These are phyloP conservation scores for Chrysoperla carnea DNA, from an alignment of 1,140 invertebrate species.

Conservation along the genomic window DNA sequence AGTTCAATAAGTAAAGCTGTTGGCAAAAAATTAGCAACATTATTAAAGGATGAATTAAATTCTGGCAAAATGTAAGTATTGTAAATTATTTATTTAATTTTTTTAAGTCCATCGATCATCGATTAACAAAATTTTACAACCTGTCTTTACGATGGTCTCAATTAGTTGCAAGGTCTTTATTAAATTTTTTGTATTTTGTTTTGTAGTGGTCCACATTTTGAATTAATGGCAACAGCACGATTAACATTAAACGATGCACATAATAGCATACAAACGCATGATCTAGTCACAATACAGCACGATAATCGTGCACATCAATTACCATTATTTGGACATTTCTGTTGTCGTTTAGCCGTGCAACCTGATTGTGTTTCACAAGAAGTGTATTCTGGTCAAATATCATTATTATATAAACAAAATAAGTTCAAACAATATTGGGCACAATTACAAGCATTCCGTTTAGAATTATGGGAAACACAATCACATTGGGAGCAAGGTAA, in stretches of 20 bases:
- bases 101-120: conserved; percentile 1
- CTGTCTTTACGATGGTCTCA: background rate
- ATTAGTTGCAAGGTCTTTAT: no score
- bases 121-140: background rate
- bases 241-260: conserved; percentile 39
- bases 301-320: conserved; percentile 34
- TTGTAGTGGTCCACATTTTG: conserved; percentile 49
- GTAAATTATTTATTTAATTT: conserved; percentile 1
- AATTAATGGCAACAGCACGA: conserved; percentile 43
- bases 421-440: conserved; percentile 16
- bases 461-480: conserved; percentile 24
- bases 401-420: conserved; percentile 15
- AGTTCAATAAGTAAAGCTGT: conserved; percentile 49
- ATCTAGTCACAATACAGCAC: conserved; percentile 19
- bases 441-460: conserved; percentile 17
- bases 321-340: conserved; percentile 56
- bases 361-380: conserved; percentile 41
- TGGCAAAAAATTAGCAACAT: conserved; percentile 39
- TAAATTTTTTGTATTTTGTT: conserved; percentile 7
- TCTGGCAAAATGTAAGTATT: conserved; percentile 26
- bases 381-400: conserved; percentile 31
- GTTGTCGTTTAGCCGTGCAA: conserved; percentile 48
- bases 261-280: conserved; percentile 33
- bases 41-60: conserved; percentile 32
- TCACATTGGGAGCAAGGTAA: conserved; percentile 21